These are phyloP conservation scores for Dasysyrphus albostriatus DNA, from an alignment of 2,888 invertebrate species.

Conservation along the genomic window DNA sequence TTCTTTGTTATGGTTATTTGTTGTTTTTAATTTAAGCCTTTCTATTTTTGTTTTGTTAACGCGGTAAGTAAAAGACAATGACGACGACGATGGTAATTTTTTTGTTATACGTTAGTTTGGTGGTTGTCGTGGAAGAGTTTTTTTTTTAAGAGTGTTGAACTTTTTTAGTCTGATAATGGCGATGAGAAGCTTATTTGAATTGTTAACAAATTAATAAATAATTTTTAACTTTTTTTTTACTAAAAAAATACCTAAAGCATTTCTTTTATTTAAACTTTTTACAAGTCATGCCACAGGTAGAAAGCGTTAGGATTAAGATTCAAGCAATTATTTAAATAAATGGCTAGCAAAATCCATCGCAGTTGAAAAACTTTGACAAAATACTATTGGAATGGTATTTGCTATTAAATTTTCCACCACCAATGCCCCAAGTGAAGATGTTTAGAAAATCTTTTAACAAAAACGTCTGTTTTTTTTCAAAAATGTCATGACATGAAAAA, in stretches of 20 bases:
- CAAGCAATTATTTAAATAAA: not conserved
- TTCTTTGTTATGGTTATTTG: conserved; percentile 32
- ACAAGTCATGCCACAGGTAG: too few relatives aligned
- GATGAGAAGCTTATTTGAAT: not conserved
- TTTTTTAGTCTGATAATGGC: not conserved
- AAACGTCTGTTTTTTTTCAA: too few relatives aligned
- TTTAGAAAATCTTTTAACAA: too few relatives aligned
- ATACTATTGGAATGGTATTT: too few relatives aligned
- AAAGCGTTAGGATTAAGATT: not conserved
- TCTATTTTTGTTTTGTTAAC: conserved; percentile 22
- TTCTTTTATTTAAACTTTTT: too few relatives aligned
- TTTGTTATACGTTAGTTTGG: not conserved
- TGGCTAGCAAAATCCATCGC: not conserved
- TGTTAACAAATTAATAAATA: not conserved
- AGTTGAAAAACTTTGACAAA: too few relatives aligned
- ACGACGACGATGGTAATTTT: conserved; percentile 1
- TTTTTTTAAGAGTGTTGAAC: conserved; percentile 15
- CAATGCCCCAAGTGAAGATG: too few relatives aligned
- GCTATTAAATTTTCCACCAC: not conserved
- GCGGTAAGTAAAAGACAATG: not conserved
- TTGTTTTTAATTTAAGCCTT: conserved; percentile 10
- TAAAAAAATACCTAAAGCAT: too few relatives aligned
- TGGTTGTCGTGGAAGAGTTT: not conserved
- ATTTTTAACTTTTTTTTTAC: not conserved
- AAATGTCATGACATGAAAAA: not conserved